Base-by-base conservation (phyloP, 2,113 vertebrate genomes). In the Furnarius figulus region DNA sequence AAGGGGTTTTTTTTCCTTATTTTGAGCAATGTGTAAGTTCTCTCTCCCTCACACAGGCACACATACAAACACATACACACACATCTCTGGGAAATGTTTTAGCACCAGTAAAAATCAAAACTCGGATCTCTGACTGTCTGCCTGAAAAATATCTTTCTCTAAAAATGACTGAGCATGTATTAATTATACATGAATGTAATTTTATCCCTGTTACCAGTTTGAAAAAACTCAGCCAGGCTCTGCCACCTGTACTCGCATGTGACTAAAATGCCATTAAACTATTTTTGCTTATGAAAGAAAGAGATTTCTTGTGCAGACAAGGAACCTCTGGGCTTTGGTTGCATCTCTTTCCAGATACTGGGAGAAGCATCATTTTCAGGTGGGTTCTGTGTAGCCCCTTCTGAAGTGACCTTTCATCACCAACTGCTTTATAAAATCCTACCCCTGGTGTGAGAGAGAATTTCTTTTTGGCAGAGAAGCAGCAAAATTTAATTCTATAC, bases 151-250 rank as follows among this genome's bases (percentile, higher is more conserved):
- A 73, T 22, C 62, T 92, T 82, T 33, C 75, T 59, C 93, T 79
- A 84, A 72, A 95, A 96, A 90, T 75, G 82, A 91, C 46, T 75
- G 73, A 92, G 68, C 4, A 0, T 68, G 12, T 49, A 85, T 95
- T 95, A 95, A 96, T 96, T 92, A 96, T 89, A 87, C 20, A 93
- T 95, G 52, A 95, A 61, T 70, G 62, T 85, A 94, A 89, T 95
- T 95, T 92, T 95, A 94, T 91, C 53, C 87, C 56, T 10, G 65
- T 81, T 93, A 71, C 37, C 47, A 67, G 42, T 89, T 71, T 87
- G 94, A 89, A 82, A 91, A 94, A 87, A 25, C 84, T 82, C 77
- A 89, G 56, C 39, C 40, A 76, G 58, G 40, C 53, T 94, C 74
- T 28, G 50, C 87, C 81, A 94, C 94, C 70, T 96, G 53, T 72